Evolutionary conservation across 1,140 invertebrate species (phyloP), one percentile per base, ranked within the genome.

Genomic region (Drosophila gunungcola): DNA sequence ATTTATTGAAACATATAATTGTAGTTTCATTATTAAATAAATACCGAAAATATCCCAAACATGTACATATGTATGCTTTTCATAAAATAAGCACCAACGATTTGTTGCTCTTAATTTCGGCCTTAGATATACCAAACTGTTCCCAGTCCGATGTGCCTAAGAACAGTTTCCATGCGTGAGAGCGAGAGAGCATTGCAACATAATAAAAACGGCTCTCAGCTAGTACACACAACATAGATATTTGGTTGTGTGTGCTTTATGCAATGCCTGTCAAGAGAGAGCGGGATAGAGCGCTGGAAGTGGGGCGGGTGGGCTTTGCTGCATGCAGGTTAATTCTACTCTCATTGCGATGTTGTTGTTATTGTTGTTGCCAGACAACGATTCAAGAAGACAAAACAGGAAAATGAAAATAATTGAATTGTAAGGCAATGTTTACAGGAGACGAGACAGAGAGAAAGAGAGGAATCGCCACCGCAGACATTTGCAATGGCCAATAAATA

Each of bases 341-440:
- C 58, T 65, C 60, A 41, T 39, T 45, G 41, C n/a, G 45, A 34
- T 57, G 45, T 43, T 64, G 41, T 38, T 74, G 57, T 54, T 76
- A 42, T 42, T 79, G 52, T 29, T 70, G 36, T 41, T 78, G 49
- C 76, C 80, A 84, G 75, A 70, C 60, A 63, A 65, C 73, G 62
- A 78, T 77, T 81, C 52, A 82, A 86, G 74, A 88, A 88, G 84
- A 83, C 67, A 79, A 83, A 88, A 77, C 83, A 82, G 84, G 76
- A 88, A 88, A 88, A 88, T 77, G 75, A 73, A 86, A 88, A 88
- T 86, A 88, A 86, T 86, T 86, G 83, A 86, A 86, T 86, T 86
- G 83, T 86, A 86, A 79, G 78, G 73, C 79, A 69, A 34, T 73
- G 72, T 82, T 86, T 67, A 60, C 67, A 76, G 69, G 38, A 70